These are phyloP conservation scores for Eupithecia inturbata DNA, from an alignment of 2,888 invertebrate species.

Conservation along the genomic window DNA sequence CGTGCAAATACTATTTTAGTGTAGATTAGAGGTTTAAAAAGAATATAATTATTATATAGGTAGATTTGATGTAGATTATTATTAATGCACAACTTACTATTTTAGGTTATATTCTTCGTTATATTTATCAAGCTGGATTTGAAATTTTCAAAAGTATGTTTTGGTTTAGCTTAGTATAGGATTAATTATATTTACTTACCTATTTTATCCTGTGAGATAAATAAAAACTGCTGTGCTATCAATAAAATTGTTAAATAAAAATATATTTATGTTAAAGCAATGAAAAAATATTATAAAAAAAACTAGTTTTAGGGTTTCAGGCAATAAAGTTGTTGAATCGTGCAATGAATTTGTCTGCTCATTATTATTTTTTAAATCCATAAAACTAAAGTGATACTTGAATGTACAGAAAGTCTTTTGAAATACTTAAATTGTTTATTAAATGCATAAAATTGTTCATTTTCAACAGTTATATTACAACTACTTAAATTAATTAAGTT, in stretches of 20 bases:
- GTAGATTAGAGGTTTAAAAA: not conserved
- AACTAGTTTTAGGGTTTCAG: constrained; percentile 2
- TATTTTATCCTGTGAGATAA: not conserved
- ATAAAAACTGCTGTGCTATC: constrained; percentile 73
- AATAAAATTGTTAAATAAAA: constrained; percentile 59
- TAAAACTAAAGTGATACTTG: not conserved
- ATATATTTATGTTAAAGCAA: constrained; percentile 8
- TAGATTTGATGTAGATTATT: constrained; percentile 23
- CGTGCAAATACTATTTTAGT: constrained; percentile 31
- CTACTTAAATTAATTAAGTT: constrained; percentile 45
- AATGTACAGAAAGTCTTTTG: not conserved
- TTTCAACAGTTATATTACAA: constrained; percentile 54
- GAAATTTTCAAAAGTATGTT: not conserved
- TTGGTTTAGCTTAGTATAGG: not conserved
- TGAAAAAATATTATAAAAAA: constrained; percentile 12
- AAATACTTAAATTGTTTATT: constrained; percentile 65
- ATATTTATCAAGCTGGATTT: not conserved
- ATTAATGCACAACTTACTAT: constrained; percentile 29
- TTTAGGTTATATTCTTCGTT: constrained; percentile 23
- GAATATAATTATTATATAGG: constrained; percentile 15
- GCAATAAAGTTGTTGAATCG: constrained; percentile 22
- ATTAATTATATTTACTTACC: not conserved
- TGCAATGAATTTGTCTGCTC: constrained; percentile 22
- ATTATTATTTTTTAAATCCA: not conserved
- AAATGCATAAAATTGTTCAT: constrained; percentile 69